Percentiles rank a stretch among this genome's conserved stretches.
Evolutionary conservation across 1,140 invertebrate genomes (phyloP).

Genomic region (Solenopsis invicta): DNA sequence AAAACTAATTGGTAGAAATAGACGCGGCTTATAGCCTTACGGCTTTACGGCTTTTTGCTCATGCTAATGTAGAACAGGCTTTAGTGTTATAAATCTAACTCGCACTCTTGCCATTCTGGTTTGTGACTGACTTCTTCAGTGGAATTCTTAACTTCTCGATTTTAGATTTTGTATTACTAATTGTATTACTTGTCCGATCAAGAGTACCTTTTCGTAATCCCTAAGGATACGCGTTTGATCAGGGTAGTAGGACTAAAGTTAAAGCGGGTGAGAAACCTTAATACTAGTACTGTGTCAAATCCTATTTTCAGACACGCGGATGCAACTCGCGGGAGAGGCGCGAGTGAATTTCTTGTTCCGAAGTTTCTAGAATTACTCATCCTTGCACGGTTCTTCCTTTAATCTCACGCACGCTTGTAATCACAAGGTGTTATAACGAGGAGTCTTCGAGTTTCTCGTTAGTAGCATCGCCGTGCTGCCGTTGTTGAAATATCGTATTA

Average conservation of each 20-base stretch:
- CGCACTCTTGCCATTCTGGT: neutral
- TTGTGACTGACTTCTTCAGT: slow-evolving; percentile 39
- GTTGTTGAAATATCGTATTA: slow-evolving; percentile 43
- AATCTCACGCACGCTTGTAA: slow-evolving; percentile 49
- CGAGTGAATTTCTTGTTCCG: slow-evolving; percentile 39
- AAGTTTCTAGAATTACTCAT: slow-evolving; percentile 54
- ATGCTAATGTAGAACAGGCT: too few relatives aligned
- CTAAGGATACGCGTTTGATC: neutral
- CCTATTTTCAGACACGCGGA: slow-evolving; percentile 38
- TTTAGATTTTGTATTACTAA: neutral
- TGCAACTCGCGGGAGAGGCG: neutral
- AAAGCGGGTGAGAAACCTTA: slow-evolving; percentile 22
- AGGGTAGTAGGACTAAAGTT: slow-evolving; percentile 35
- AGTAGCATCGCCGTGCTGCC: neutral
- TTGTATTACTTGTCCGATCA: slow-evolving; percentile 8
- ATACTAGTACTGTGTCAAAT: slow-evolving; percentile 19
- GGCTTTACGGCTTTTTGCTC: too few relatives aligned
- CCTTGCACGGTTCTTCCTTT: slow-evolving; percentile 53
- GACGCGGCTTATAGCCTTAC: too few relatives aligned
- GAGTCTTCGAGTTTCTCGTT: slow-evolving; percentile 16
- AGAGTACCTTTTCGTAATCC: slow-evolving; percentile 10
- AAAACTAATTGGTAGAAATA: too few relatives aligned
- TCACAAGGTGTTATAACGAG: slow-evolving; percentile 58
- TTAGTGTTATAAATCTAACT: slow-evolving; percentile 11
- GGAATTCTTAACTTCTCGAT: slow-evolving; percentile 6